A percentile compares a stretch with the other conserved stretches of the same genome.
Evolutionary conservation across 2,888 invertebrate species (phyloP).

Genomic region (Augochlorella aurata): DNA sequence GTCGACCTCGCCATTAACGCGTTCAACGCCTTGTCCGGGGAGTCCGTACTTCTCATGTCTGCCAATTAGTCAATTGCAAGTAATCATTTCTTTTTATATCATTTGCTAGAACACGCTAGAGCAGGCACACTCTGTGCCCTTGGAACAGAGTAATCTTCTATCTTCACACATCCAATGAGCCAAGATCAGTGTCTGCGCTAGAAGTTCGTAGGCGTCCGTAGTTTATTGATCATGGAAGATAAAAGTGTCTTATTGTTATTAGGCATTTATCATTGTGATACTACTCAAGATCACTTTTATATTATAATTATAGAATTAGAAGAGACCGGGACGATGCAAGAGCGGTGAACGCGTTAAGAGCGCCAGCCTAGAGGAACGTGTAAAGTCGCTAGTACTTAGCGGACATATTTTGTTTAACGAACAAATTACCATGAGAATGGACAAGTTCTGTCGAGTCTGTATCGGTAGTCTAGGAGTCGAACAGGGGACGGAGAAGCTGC

Average conservation of each 20-base stretch:
- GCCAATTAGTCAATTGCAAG: conserved; percentile 2
- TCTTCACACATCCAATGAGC: not conserved
- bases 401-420: conserved; percentile 59
- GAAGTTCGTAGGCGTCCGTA: not conserved
- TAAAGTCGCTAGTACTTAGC: conserved; percentile 54
- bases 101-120: not conserved
- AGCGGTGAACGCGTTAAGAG: conserved; percentile 32
- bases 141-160: not conserved
- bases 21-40: conserved; percentile 18
- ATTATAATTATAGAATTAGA: not conserved
- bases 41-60: not conserved
- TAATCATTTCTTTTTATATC: not conserved
- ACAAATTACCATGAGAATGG: conserved; percentile 20
- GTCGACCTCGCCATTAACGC: conserved; percentile 24
- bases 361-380: conserved; percentile 23
- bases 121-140: not conserved
- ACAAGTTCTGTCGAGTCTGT: conserved; percentile 16
- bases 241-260: not conserved
- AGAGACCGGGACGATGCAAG: not conserved
- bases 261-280: not conserved
- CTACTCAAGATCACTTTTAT: not conserved
- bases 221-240: not conserved
- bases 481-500: conserved; percentile 28
- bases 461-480: conserved; percentile 31
- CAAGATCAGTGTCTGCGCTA: not conserved